Evolutionary conservation across 2,888 invertebrate genomes (phyloP), one percentile per base, ranked within the genome.

Genomic region (Andrena trimmerana): DNA sequence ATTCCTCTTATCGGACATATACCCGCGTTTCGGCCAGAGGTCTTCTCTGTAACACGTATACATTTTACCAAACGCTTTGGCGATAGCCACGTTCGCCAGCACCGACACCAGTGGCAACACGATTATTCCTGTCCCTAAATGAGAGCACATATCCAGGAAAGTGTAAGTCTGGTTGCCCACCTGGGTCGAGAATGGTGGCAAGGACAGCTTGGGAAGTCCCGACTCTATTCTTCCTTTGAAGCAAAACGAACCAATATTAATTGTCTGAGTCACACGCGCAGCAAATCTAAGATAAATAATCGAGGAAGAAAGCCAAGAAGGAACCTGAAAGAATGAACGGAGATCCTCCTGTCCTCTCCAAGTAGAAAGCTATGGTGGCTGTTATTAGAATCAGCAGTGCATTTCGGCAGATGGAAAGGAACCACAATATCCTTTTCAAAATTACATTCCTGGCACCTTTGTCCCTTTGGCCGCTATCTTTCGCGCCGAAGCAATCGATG

Each of bases 41-140:
- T 74, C 74, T 24, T 27, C 2, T 24, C 33, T 7, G 2, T 4
- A 52, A 36, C 50, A 36, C 24, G 3, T 24, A 33, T 24, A 2
- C 24, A 24, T 66, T 52, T 79, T 94, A 98, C 99, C 96, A 94
- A 98, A 99, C 7, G 98, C 97, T 95, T 99, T 99, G 16, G 98
- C 98, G 88, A 99, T 99, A 42, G 99, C 98, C 78, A 99, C 97
- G 92, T 98, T 98, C 69, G 98, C 98, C 82, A 99, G 95, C 77
- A 99, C 97, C 83, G 98, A 97, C 74, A 99, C 96, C 48, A 99
- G 93, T 3, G 99, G 98, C 88, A 98, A 95, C 84, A 99, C 96
- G 72, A 97, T 90, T 67, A 98, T 95, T 13, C 97, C 97, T 72
- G 96, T 95, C 78, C 98, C 97, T 78, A 99, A 95, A 90, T 96